Evolutionary conservation across 2,797 vertebrate species (phyloP).

Genomic region (Etheostoma perlongum): DNA sequence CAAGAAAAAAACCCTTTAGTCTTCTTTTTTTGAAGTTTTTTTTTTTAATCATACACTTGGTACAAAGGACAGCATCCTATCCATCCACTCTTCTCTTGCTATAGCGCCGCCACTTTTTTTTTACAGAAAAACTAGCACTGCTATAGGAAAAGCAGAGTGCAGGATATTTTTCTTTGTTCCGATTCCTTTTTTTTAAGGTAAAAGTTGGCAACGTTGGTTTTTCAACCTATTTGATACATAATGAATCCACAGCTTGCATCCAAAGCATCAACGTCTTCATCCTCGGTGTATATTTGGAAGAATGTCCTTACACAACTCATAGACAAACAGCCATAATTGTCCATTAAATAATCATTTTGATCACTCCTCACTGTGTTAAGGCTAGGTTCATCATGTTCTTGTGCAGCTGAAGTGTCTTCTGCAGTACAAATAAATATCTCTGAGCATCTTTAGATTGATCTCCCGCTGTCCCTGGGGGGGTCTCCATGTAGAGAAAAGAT

Average conservation of each 20-base stretch:
- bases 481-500: slow-evolving; percentile 51
- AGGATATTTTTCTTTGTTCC: no score
- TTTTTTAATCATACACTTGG: no score
- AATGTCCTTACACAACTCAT: no score
- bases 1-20: no score
- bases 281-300: not conserved
- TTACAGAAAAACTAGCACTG: no score
- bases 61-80: no score
- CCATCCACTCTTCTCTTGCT: no score
- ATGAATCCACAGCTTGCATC: not conserved
- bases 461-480: slow-evolving; percentile 46
- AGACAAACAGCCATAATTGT: slow-evolving; percentile 11
- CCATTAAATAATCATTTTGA: slow-evolving; percentile 21
- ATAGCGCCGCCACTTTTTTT: no score
- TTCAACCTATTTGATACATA: not conserved
- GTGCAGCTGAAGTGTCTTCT: slow-evolving; percentile 34
- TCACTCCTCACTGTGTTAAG: slow-evolving; percentile 1
- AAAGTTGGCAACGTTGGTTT: not conserved
- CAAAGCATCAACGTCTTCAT: not conserved
- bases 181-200: no score
- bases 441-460: slow-evolving; percentile 58
- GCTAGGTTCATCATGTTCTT: slow-evolving; percentile 12
- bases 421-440: slow-evolving; percentile 68
- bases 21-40: no score
- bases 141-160: no score